Conservation (phyloP, 2,113 vertebrate species). For the Dromas ardeola region DNA sequence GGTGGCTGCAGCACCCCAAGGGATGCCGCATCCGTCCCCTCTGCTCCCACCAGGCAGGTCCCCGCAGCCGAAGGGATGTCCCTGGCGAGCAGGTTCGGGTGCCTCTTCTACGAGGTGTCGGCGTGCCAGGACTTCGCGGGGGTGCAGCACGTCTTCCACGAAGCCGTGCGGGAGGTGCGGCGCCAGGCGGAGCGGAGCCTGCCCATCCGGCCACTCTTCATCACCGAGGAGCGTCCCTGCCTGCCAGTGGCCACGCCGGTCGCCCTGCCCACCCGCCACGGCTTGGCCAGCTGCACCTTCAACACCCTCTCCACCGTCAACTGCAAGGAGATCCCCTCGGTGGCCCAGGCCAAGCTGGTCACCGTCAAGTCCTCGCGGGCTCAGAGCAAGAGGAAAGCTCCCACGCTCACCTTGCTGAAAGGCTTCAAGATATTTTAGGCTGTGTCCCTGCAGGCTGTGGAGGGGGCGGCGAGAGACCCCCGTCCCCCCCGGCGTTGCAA, state of each 20-base stretch:
- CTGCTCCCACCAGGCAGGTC: conserved; percentile 80
- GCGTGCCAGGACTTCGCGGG: conserved; percentile 84
- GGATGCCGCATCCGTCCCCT: background rate
- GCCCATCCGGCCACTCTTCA: conserved; percentile 75
- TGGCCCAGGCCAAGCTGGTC: conserved; percentile 91
- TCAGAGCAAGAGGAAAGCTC: conserved; percentile 90
- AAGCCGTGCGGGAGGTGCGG: conserved; percentile 82
- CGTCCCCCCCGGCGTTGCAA: rapidly evolving
- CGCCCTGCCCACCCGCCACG: conserved; percentile 49
- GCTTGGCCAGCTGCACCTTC: conserved; percentile 75
- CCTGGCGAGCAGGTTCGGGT: conserved; percentile 80
- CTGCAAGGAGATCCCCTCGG: conserved; percentile 87
- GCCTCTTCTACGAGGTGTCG: conserved; percentile 86
- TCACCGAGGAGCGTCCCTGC: conserved; percentile 79
- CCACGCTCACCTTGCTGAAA: conserved; percentile 88
- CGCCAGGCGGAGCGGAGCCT: conserved; percentile 59
- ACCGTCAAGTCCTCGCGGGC: conserved; percentile 90
- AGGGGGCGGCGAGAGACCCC: background rate
- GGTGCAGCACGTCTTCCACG: conserved; percentile 84
- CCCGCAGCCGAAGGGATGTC: conserved; percentile 80
- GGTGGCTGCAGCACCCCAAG: background rate
- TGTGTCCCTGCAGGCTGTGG: rapidly evolving
- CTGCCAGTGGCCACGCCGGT: conserved; percentile 36
- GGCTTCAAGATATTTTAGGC: conserved; percentile 93
- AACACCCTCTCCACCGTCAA: conserved; percentile 77